A percentile compares a stretch with the other conserved stretches of the same genome.
phyloP scores from a whole-genome alignment of 2,113 vertebrate species.

The Lucifuga dentata region DNA sequence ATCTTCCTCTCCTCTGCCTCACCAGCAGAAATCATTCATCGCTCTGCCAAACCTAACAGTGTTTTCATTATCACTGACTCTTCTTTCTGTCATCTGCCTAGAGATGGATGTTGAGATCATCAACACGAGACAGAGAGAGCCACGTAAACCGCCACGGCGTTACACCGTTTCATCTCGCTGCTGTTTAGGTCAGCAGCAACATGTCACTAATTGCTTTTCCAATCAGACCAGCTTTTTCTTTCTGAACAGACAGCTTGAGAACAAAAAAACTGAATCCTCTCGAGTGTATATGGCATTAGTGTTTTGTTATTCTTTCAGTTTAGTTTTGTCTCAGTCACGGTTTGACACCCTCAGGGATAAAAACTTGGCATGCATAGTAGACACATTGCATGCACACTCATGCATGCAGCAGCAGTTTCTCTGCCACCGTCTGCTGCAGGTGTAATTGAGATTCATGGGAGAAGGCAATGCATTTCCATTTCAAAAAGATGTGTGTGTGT shows the following conservation, averaged over 20 bases:
- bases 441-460: slow-evolving; percentile 32
- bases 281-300: slow-evolving; percentile 20
- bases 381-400: background rate
- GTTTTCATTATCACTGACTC: slow-evolving; percentile 70
- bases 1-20: slow-evolving; percentile 50
- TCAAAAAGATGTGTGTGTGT: slow-evolving; percentile 47
- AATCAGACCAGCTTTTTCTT: background rate
- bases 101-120: slow-evolving; percentile 62
- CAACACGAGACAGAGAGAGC: slow-evolving; percentile 47
- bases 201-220: slow-evolving; percentile 31
- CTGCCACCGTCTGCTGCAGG: slow-evolving; percentile 47
- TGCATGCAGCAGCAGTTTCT: slow-evolving; percentile 29
- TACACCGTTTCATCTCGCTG: slow-evolving; percentile 19
- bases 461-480: slow-evolving; percentile 61
- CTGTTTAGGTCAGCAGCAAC: slow-evolving; percentile 36
- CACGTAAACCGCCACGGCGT: slow-evolving; percentile 1
- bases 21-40: slow-evolving; percentile 61
- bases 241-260: background rate
- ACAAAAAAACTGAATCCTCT: slow-evolving; percentile 15
- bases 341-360: slow-evolving; percentile 25
- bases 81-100: slow-evolving; percentile 51
- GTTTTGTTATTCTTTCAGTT: slow-evolving; percentile 42
- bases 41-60: slow-evolving; percentile 45
- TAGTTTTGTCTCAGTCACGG: slow-evolving; percentile 41
- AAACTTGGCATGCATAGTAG: background rate